Percentiles rank a stretch among this genome's conserved stretches.
phyloP scores from a whole-genome alignment of 1,140 invertebrate genomes.

The Papilio polyxenes region DNA sequence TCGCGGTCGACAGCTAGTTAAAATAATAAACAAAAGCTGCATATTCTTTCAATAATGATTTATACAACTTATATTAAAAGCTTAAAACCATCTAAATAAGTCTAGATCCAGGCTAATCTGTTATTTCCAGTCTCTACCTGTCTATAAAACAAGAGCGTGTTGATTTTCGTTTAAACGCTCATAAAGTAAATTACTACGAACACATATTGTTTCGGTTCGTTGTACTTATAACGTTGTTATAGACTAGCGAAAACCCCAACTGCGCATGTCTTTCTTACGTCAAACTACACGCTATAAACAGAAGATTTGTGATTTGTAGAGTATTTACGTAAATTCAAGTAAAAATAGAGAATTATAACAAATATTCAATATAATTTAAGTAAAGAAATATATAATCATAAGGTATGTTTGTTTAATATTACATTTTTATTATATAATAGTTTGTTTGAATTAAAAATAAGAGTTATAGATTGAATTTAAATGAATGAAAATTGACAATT shows the following conservation, averaged over 20 bases:
- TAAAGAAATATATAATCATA: neutral
- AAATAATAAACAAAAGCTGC: too few relatives aligned
- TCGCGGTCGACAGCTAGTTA: too few relatives aligned
- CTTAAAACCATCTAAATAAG: too few relatives aligned
- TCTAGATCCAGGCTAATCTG: too few relatives aligned
- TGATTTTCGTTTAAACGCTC: neutral
- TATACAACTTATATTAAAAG: too few relatives aligned
- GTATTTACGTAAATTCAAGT: neutral
- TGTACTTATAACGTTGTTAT: neutral
- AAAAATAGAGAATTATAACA: conserved; percentile 1
- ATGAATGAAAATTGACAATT: neutral
- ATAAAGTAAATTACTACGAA: neutral
- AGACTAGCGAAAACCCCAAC: neutral
- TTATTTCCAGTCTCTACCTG: too few relatives aligned
- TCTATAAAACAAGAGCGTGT: too few relatives aligned
- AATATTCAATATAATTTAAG: neutral
- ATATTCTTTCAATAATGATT: too few relatives aligned
- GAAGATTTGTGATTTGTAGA: neutral
- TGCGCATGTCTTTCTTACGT: neutral
- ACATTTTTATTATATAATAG: conserved; percentile 15
- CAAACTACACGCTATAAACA: conserved; percentile 20
- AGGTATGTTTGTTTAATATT: neutral
- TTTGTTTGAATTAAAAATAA: neutral
- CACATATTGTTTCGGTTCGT: neutral
- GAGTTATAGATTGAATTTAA: neutral